A percentile compares a stretch with the other conserved stretches of the same genome.
Conservation (phyloP, 2,797 vertebrate species). For the Myotis findleyi region DNA sequence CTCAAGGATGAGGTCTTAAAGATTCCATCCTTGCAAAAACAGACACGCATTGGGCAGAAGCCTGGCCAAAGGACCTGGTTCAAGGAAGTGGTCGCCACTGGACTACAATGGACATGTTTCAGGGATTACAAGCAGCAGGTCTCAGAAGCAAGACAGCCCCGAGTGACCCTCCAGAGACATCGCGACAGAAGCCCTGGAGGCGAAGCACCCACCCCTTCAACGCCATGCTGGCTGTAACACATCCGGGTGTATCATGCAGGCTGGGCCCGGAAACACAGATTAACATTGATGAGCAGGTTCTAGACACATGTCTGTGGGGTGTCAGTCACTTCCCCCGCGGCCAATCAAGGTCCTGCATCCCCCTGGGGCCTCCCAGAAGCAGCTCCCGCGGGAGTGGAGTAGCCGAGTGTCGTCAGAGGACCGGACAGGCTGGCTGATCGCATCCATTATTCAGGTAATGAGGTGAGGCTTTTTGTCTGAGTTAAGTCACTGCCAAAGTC, state of each 20-base stretch:
- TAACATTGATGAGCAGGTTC: background rate
- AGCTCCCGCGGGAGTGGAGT: rapidly evolving
- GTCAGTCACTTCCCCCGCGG: background rate
- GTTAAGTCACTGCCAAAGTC: background rate
- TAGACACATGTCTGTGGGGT: background rate
- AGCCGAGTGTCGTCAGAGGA: too few species aligned
- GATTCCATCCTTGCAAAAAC: background rate
- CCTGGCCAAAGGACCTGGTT: background rate
- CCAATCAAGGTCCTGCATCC: background rate
- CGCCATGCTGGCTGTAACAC: background rate
- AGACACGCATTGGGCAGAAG: background rate
- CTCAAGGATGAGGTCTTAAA: too few species aligned
- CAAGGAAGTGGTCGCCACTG: background rate
- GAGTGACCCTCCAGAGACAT: background rate
- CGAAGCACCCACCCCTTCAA: background rate
- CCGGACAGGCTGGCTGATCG: background rate
- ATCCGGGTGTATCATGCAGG: rapidly evolving
- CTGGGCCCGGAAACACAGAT: background rate
- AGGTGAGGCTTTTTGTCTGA: background rate
- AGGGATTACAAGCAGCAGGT: background rate
- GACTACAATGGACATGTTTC: background rate
- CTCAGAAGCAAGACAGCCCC: background rate
- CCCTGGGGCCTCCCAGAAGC: background rate
- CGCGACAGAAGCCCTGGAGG: background rate
- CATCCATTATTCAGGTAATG: background rate